These are phyloP conservation scores for Clistopyga incitator DNA, from an alignment of 2,888 invertebrate species.

Conservation along the genomic window DNA sequence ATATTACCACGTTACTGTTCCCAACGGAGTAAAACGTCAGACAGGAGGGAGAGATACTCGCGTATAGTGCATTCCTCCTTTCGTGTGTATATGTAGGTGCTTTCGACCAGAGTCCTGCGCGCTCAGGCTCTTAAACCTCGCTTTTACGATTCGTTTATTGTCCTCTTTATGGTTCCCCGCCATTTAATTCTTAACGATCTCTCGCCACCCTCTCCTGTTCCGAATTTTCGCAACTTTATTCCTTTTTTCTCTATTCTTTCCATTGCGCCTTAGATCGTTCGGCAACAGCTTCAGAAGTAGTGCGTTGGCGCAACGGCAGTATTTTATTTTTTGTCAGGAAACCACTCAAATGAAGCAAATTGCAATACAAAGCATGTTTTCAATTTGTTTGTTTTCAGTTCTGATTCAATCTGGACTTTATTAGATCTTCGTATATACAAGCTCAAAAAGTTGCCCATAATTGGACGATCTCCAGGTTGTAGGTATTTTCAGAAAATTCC, in stretches of 20 bases:
- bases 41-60: not conserved
- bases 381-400: not conserved
- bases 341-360: not conserved
- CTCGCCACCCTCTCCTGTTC: constrained; percentile 50
- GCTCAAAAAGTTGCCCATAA: too few relatives aligned
- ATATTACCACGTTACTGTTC: constrained; percentile 71
- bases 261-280: not conserved
- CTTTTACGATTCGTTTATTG: constrained; percentile 77
- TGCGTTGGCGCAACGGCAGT: not conserved
- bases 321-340: not conserved
- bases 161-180: constrained; percentile 71
- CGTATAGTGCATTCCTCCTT: constrained; percentile 22
- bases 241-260: constrained; percentile 18
- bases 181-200: constrained; percentile 75
- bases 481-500: too few relatives aligned
- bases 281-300: constrained; percentile 1
- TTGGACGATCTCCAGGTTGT: too few relatives aligned
- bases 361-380: not conserved
- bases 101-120: constrained; percentile 27
- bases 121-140: constrained; percentile 68
- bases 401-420: not conserved
- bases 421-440: not conserved
- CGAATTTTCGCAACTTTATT: constrained; percentile 61
- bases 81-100: constrained; percentile 19
- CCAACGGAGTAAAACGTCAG: constrained; percentile 62